Conservation (phyloP, 2,888 invertebrate species). For the Archips xylosteana region DNA sequence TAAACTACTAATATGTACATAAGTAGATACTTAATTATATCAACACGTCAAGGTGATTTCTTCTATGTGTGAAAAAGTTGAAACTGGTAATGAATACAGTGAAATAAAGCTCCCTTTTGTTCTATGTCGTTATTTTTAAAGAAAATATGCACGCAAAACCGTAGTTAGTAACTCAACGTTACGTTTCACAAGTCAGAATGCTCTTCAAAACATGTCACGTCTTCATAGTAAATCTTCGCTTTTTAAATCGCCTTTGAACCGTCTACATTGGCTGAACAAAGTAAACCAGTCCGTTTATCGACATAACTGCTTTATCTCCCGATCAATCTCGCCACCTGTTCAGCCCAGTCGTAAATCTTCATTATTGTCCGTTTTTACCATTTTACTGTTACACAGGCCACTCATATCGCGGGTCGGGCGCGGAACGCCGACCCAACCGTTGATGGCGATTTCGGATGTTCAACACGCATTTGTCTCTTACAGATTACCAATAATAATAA, state of each 20-base stretch:
- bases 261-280: conserved; percentile 48
- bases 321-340: conserved; percentile 73
- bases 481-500: neutral
- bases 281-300: conserved; percentile 61
- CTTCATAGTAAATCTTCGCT: conserved; percentile 18
- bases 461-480: neutral
- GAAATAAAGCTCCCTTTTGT: neutral
- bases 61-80: neutral
- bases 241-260: conserved; percentile 21
- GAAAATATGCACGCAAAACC: neutral
- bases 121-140: neutral
- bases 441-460: conserved; percentile 16
- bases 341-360: conserved; percentile 72
- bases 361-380: conserved; percentile 72
- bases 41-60: neutral
- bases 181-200: neutral
- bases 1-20: neutral
- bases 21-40: neutral
- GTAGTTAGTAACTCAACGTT: neutral
- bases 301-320: conserved; percentile 64
- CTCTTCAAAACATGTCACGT: neutral
- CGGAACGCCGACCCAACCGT: conserved; percentile 17
- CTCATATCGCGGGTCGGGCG: conserved; percentile 52
- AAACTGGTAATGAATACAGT: neutral
- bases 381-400: conserved; percentile 69